A percentile compares a stretch with the other conserved stretches of the same genome.
Conservation (phyloP, 1,140 invertebrate species). For the Heliconius hewitsoni region DNA sequence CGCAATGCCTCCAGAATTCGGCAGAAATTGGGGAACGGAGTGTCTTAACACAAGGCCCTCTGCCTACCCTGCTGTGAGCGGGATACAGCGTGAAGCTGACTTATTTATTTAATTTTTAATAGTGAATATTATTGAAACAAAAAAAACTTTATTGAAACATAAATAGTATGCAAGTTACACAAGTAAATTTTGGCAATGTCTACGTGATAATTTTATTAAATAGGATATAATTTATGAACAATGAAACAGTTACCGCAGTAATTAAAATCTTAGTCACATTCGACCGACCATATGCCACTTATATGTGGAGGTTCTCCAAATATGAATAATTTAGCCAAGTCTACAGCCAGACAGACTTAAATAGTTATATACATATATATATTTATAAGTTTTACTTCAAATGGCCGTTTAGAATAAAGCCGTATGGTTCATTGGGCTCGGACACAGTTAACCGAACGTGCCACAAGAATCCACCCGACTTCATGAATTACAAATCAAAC, state of each 20-base stretch:
- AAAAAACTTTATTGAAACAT: background rate
- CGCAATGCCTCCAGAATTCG: no score
- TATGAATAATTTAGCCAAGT: background rate
- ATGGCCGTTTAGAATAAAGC: background rate
- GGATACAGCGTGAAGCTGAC: no score
- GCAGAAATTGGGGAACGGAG: no score
- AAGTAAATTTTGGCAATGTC: background rate
- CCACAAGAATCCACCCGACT: slow-evolving; percentile 28
- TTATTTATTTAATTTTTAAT: no score
- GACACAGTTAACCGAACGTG: slow-evolving; percentile 33
- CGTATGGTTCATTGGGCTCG: slow-evolving; percentile 23
- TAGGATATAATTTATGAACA: background rate
- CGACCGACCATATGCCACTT: background rate
- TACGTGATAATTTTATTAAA: slow-evolving; percentile 8
- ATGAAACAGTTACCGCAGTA: background rate
- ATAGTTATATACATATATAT: background rate
- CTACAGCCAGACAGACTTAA: background rate
- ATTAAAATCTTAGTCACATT: slow-evolving; percentile 1
- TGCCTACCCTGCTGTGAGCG: no score
- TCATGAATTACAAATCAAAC: slow-evolving; percentile 44
- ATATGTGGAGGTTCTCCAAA: background rate
- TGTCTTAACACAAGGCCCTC: no score
- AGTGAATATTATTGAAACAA: background rate
- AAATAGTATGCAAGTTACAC: background rate
- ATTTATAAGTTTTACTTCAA: background rate